Evolutionary conservation across 1,140 invertebrate genomes (phyloP).

Genomic region (Drosophila pseudoananassae): DNA sequence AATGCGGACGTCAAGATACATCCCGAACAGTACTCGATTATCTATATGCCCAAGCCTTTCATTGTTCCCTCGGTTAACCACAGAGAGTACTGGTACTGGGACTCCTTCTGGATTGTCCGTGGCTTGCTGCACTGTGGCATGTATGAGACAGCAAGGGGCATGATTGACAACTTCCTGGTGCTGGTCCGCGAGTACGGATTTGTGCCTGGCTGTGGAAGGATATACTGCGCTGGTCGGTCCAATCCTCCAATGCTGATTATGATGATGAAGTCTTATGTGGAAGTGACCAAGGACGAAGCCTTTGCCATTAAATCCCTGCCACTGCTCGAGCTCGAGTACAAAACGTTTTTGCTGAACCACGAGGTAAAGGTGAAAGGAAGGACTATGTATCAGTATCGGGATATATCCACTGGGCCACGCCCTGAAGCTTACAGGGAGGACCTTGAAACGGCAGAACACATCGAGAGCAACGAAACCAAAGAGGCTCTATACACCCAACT

Average conservation of each 20-base stretch:
- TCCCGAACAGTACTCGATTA: constrained; percentile 91
- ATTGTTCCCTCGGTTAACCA: constrained; percentile 94
- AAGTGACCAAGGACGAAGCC: constrained; percentile 88
- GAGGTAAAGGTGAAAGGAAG: constrained; percentile 88
- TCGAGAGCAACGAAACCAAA: constrained; percentile 86
- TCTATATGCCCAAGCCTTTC: constrained; percentile 94
- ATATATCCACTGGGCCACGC: constrained; percentile 90
- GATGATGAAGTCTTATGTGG: constrained; percentile 93
- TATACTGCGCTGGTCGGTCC: constrained; percentile 92
- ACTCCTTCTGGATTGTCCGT: constrained; percentile 96
- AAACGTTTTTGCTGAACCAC: constrained; percentile 90
- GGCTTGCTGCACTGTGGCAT: constrained; percentile 94
- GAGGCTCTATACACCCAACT: constrained; percentile 91
- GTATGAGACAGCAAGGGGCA: constrained; percentile 90
- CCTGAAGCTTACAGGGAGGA: constrained; percentile 95
- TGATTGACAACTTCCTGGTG: constrained; percentile 91
- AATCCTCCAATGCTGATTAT: constrained; percentile 94
- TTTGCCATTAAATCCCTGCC: constrained; percentile 89
- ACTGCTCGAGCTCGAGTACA: constrained; percentile 91
- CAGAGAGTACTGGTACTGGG: constrained; percentile 97
- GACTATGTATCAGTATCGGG: constrained; percentile 89
- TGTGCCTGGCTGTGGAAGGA: constrained; percentile 94
- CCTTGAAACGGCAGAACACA: constrained; percentile 85
- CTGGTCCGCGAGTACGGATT: constrained; percentile 91
- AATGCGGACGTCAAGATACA: constrained; percentile 89